Base-by-base conservation (phyloP, 1,140 invertebrate genomes). In the Drosophila pectinifera region DNA sequence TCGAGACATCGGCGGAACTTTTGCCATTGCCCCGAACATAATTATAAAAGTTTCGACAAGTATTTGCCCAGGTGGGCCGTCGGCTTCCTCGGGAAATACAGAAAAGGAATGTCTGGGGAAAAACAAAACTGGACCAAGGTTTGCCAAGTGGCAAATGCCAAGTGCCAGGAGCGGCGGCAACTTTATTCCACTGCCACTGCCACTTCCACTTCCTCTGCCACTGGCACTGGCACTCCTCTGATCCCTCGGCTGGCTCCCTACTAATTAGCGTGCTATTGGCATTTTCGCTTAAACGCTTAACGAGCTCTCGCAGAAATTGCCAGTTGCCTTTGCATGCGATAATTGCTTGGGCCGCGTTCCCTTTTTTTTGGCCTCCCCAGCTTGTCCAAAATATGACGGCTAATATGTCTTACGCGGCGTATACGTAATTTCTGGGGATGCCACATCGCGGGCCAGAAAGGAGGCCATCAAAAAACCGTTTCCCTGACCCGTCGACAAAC, bases 41-140 rank as follows among this genome's bases (percentile, higher is more conserved):
- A 89, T 89, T 89, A 89, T 89, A 89, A 89, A 89, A 89, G 84
- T 89, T 89, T 90, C 57, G 85, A 89, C 84, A 89, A 89, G 85
- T 76, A 84, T 89, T 89, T 89, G 84, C 64, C 84, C 83, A 88
- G 83, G 84, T 88, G 83, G 84, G 80, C 83, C 75, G 16, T 41
- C 51, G 16, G 56, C 46, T 36, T 65, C 22, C 41, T 49, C 55
- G 48, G 49, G 43, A 48, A 67, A 39, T 56, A 24, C 58, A 42
- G 58, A 56, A 63, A 34, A 28, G 18, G 31, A 41, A 49, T 42
- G 39, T 22, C 48, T 34, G 34, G 22, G 13, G 10, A 45, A 59
- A 68, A 68, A 43, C 22, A 61, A 56, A 53, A 64, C 64, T 64
- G 69, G 65, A 48, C 49, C 65, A 53, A 73, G 73, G 57, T 57